phyloP scores from a whole-genome alignment of 2,113 vertebrate genomes.

The Stigmatopora argus region DNA sequence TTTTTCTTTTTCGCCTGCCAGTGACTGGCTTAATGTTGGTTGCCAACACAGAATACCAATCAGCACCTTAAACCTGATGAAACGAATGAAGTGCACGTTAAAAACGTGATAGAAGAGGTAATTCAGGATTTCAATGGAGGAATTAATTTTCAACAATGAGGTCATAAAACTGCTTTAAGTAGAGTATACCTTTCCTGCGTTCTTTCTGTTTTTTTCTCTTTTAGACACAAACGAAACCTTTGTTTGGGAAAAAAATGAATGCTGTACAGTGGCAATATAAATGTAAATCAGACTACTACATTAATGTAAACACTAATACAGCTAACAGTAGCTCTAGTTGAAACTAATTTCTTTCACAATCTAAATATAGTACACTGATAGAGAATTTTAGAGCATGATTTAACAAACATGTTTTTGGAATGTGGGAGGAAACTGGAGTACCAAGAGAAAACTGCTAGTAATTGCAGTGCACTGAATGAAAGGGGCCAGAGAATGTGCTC shows the following conservation, averaged over 20 bases:
- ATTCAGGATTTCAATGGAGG: neutral
- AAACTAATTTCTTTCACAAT: neutral
- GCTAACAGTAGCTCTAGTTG: no score
- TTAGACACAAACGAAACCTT: no score
- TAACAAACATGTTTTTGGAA: neutral
- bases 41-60: slow-evolving; percentile 63
- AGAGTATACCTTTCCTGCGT: no score
- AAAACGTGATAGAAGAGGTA: slow-evolving; percentile 7
- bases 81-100: slow-evolving; percentile 22
- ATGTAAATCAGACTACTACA: no score
- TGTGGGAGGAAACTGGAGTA: neutral
- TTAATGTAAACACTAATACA: no score
- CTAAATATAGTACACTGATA: neutral
- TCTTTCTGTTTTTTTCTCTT: no score
- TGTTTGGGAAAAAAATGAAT: no score
- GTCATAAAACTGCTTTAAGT: neutral
- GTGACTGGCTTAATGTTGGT: slow-evolving; percentile 45
- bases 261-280: no score
- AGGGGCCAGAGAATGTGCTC: neutral
- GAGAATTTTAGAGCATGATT: neutral
- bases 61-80: slow-evolving; percentile 61
- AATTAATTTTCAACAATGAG: neutral
- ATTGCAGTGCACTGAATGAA: neutral
- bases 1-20: slow-evolving; percentile 19
- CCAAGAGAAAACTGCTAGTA: neutral